A percentile compares a stretch with the other conserved stretches of the same genome.
Evolutionary conservation across 1,140 invertebrate species (phyloP).

Genomic region (Heterodera schachtii): DNA sequence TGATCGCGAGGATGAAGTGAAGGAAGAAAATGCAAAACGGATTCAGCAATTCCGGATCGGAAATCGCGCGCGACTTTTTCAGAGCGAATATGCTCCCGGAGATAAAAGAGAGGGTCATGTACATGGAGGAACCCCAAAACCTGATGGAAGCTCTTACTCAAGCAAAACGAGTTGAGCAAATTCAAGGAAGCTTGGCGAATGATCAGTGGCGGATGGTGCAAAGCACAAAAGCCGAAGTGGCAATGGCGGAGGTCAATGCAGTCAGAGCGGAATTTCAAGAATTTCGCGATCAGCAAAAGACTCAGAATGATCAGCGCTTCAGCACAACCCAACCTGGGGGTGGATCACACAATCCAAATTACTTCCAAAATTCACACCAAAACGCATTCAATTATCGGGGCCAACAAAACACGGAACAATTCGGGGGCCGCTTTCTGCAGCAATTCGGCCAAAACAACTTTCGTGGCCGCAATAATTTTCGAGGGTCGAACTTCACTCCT

Average conservation of each 20-base stretch:
- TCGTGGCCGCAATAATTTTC: too few species aligned
- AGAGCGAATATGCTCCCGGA: not conserved
- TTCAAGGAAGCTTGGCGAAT: not conserved
- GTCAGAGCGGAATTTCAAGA: not conserved
- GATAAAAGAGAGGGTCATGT: not conserved
- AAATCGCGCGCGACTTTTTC: slow-evolving; percentile 1
- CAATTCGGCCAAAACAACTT: not conserved
- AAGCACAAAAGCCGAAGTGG: not conserved
- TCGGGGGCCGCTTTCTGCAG: too few species aligned
- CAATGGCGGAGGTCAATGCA: not conserved
- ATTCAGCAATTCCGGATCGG: not conserved
- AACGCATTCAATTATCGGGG: not conserved
- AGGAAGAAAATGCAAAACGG: not conserved
- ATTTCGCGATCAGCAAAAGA: not conserved
- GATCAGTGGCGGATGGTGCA: not conserved
- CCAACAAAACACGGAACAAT: not conserved
- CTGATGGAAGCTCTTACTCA: not conserved
- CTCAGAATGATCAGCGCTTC: not conserved
- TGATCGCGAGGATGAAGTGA: not conserved
- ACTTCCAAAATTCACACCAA: not conserved
- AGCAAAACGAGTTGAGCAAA: slow-evolving; percentile 14
- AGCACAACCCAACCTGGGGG: not conserved
- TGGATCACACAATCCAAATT: not conserved
- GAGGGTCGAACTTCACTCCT: not conserved
- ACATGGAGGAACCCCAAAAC: not conserved